Percentiles rank a stretch among this genome's conserved stretches.
Conservation (phyloP, 2,888 invertebrate species). For the Stictocephala bisonia region DNA sequence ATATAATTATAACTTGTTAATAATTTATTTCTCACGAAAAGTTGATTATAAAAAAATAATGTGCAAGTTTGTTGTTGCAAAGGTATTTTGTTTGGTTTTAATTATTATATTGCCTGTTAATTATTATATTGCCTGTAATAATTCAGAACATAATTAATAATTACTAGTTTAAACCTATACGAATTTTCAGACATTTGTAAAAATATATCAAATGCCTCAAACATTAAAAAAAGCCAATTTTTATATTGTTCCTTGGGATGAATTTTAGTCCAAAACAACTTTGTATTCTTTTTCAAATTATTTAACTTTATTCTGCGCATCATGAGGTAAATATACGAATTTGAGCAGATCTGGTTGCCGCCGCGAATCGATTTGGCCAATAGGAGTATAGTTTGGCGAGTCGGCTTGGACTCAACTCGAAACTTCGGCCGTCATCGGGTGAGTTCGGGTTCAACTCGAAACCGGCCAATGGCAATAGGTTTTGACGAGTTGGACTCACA, state of each 20-base stretch:
- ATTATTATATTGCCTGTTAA: too few relatives aligned
- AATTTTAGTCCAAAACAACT: neutral
- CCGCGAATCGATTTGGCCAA: neutral
- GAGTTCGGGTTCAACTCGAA: too few relatives aligned
- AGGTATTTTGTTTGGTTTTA: neutral
- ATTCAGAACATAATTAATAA: neutral
- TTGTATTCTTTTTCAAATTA: neutral
- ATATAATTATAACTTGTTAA: neutral
- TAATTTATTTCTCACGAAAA: neutral
- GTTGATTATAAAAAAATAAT: too few relatives aligned
- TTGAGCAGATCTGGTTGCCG: neutral
- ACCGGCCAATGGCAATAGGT: too few relatives aligned
- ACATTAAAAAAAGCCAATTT: neutral
- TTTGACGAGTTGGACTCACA: too few relatives aligned
- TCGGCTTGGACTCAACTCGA: constrained; percentile 2
- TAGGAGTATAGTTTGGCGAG: too few relatives aligned
- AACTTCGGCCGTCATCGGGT: too few relatives aligned
- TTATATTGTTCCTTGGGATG: neutral
- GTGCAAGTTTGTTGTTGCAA: neutral
- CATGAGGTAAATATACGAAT: neutral
- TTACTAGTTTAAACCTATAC: neutral
- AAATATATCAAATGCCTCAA: neutral
- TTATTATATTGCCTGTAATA: neutral
- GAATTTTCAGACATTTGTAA: neutral
- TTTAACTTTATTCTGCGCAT: neutral